Evolutionary conservation across 2,888 invertebrate genomes (phyloP), one percentile per base, ranked within the genome.

Genomic region (Holacanthella duospinosa): DNA sequence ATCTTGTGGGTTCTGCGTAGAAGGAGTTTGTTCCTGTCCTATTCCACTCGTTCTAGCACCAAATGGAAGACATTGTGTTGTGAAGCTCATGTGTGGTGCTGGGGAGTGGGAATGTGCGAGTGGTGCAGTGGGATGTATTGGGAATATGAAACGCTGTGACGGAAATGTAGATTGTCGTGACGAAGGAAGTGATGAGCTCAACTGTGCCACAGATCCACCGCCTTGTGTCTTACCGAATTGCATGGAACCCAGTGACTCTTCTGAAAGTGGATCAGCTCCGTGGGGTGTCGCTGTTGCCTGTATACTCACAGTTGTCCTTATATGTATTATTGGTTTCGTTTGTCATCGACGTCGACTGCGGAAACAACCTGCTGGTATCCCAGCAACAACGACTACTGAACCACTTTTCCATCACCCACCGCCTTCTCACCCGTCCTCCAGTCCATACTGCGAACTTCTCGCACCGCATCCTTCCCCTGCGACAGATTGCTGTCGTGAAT

Each of bases 131-230:
- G 68, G 68, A n/a, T 91, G 91, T 72, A 83, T 91, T 25, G 81
- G 87, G 0, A 78, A 82, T 1, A 78, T 81, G 0, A 77, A 83
- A 6, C 78, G 89, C 1, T 92, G 92, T 74, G 89, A 92, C 77
- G 86, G 86, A 0, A 84, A 83, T 77, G 83, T 83, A 12, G 84
- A 91, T 75, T 92, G 92, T 75, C 84, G 84, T 1, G 89, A 91
- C 1, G 77, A 78, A 70, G 75, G 75, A 19, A 74, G 75, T 44
- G 79, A 79, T 73, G 79, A 79, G 68, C 3, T n/a, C 3, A 43
- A 48, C 26, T 59, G 59, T 27, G 27, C 25, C 25, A 25, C 44
- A 19, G 43, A 57, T 6, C 57, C 57, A n/a, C 48, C 48, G 4
- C 48, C 48, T n/a, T 48, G 48, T 48, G 12, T 21, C 4, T 9